Evolutionary conservation across 2,797 vertebrate genomes (phyloP).

Genomic region (Iguana delicatissima): DNA sequence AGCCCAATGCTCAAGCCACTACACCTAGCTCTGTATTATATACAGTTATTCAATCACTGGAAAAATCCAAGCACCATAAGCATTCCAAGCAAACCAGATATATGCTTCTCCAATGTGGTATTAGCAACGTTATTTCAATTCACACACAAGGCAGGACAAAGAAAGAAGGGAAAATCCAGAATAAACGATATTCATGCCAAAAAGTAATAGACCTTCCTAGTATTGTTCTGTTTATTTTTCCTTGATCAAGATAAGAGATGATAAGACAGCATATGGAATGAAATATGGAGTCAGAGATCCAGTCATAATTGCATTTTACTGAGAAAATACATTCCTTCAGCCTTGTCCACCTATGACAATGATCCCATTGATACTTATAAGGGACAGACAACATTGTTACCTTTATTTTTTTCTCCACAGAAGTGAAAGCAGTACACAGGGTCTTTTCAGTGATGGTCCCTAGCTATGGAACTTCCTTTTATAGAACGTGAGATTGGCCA

Average conservation of each 20-base stretch:
- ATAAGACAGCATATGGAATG: neutral
- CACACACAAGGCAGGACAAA: neutral
- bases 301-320: no score
- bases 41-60: neutral
- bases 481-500: no score
- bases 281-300: neutral
- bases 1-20: no score
- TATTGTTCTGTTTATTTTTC: neutral
- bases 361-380: neutral
- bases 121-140: conserved; percentile 6
- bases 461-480: no score
- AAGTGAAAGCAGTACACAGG: no score
- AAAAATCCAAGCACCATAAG: conserved; percentile 5
- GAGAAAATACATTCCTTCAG: neutral
- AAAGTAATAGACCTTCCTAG: neutral
- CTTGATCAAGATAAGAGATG: neutral
- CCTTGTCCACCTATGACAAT: neutral
- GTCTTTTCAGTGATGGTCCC: no score
- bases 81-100: no score
- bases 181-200: neutral
- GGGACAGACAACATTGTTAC: neutral
- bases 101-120: conserved; percentile 27
- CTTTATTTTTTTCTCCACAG: no score
- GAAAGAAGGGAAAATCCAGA: neutral
- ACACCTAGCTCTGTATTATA: neutral